Conservation (phyloP, 2,888 invertebrate genomes). For the Mythimna ferrago region DNA sequence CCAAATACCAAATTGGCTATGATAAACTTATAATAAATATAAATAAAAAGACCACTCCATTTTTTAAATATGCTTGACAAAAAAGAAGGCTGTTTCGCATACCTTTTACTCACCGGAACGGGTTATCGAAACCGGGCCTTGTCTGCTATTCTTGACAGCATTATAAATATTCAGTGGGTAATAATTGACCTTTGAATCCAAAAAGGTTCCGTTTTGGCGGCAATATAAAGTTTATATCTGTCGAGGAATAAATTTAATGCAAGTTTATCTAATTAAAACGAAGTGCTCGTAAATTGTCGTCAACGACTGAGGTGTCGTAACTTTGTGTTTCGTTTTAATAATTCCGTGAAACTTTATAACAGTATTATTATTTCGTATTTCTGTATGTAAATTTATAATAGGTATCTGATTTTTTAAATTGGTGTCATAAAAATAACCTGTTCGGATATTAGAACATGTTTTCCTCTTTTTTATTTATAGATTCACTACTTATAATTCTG, state of each 20-base stretch:
- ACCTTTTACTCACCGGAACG: constrained; percentile 79
- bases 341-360: constrained; percentile 44
- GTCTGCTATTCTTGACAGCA: constrained; percentile 77
- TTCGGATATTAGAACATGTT: constrained; percentile 43
- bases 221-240: constrained; percentile 44
- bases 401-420: constrained; percentile 26
- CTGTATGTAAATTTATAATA: constrained; percentile 42
- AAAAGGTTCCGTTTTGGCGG: constrained; percentile 73
- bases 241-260: constrained; percentile 52
- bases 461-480: constrained; percentile 41
- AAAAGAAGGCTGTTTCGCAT: constrained; percentile 78
- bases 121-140: constrained; percentile 78
- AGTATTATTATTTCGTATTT: constrained; percentile 56
- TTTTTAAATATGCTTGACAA: constrained; percentile 66
- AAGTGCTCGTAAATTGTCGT: constrained; percentile 51
- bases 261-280: constrained; percentile 55
- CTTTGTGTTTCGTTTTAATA: constrained; percentile 43
- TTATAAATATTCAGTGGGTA: constrained; percentile 82
- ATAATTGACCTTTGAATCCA: constrained; percentile 81
- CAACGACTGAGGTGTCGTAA: constrained; percentile 47
- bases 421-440: constrained; percentile 46
- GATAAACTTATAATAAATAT: constrained; percentile 57
- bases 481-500: constrained; percentile 34
- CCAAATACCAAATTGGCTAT: constrained; percentile 55
- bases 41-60: constrained; percentile 50